phyloP scores from a whole-genome alignment of 1,140 invertebrate genomes.

The Pissodes strobi region DNA sequence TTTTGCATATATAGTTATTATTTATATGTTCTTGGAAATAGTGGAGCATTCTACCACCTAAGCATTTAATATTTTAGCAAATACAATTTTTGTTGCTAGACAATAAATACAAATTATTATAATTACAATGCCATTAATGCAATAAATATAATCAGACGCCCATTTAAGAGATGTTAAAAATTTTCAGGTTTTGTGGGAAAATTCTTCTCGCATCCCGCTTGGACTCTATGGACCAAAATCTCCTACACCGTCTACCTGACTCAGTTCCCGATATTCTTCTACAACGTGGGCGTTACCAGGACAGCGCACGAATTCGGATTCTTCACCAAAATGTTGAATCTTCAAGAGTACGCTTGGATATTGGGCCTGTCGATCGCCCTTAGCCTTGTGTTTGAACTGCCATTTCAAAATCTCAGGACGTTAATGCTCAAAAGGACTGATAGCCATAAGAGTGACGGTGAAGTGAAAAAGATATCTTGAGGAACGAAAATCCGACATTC shows the following conservation, averaged over 20 bases:
- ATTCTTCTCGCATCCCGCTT: conserved; percentile 56
- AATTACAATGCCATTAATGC: too few relatives aligned
- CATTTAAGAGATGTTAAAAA: too few relatives aligned
- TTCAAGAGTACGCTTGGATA: conserved; percentile 45
- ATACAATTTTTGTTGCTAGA: too few relatives aligned
- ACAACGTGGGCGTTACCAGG: conserved; percentile 60
- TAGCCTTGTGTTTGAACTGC: conserved; percentile 49
- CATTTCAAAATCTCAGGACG: conserved; percentile 49
- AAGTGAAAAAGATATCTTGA: conserved; percentile 13
- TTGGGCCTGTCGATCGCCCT: conserved; percentile 42
- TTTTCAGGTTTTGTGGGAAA: conserved; percentile 56
- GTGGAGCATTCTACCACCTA: too few relatives aligned
- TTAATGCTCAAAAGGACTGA: conserved; percentile 12
- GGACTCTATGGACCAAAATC: conserved; percentile 58
- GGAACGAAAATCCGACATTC: too few relatives aligned
- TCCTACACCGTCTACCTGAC: conserved; percentile 63
- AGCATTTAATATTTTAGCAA: too few relatives aligned
- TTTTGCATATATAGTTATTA: too few relatives aligned
- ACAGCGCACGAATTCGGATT: conserved; percentile 56
- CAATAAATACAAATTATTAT: too few relatives aligned
- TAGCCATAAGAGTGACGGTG: background rate
- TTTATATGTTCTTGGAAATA: too few relatives aligned
- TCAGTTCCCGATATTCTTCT: conserved; percentile 65
- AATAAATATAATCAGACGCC: too few relatives aligned
- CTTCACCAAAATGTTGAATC: conserved; percentile 39